These are phyloP conservation scores for Heterochromis multidens DNA, from an alignment of 2,113 vertebrate species.

Conservation along the genomic window DNA sequence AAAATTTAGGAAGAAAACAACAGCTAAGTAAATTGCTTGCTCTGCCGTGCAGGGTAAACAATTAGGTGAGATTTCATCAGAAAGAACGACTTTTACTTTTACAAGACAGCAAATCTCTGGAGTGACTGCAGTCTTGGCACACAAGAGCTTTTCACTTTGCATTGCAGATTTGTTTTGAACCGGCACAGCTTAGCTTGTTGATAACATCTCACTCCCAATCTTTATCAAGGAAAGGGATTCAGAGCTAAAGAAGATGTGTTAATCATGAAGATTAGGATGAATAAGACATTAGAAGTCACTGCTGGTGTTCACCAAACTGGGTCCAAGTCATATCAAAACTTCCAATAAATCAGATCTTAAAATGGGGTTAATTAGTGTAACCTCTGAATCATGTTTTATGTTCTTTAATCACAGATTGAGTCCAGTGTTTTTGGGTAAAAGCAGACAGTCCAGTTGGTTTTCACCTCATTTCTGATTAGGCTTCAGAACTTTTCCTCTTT, in stretches of 20 bases:
- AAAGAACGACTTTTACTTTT: conserved; percentile 26
- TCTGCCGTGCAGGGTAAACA: conserved; percentile 26
- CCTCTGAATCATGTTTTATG: not conserved
- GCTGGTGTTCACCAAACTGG: not conserved
- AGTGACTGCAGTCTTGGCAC: conserved; percentile 45
- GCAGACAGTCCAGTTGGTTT: not conserved
- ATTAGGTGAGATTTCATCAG: conserved; percentile 28
- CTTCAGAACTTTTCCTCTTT: conserved; percentile 34
- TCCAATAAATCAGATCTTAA: not conserved
- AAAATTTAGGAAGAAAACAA: not conserved
- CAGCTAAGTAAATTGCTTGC: conserved; percentile 15
- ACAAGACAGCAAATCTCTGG: conserved; percentile 38
- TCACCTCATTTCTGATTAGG: conserved; percentile 7
- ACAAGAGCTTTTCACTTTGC: conserved; percentile 31
- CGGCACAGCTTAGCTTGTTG: not conserved
- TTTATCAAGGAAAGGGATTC: not conserved
- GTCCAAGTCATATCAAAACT: not conserved
- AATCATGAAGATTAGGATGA: not conserved
- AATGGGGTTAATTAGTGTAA: not conserved
- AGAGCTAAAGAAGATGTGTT: not conserved
- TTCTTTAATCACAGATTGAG: not conserved
- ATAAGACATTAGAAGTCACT: not conserved
- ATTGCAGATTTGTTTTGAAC: conserved; percentile 42
- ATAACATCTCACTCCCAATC: conserved; percentile 24
- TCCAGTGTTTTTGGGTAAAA: not conserved